Percentiles rank a stretch among this genome's conserved stretches.
Conservation (phyloP, 2,888 invertebrate genomes). For the Podabrus alpinus region DNA sequence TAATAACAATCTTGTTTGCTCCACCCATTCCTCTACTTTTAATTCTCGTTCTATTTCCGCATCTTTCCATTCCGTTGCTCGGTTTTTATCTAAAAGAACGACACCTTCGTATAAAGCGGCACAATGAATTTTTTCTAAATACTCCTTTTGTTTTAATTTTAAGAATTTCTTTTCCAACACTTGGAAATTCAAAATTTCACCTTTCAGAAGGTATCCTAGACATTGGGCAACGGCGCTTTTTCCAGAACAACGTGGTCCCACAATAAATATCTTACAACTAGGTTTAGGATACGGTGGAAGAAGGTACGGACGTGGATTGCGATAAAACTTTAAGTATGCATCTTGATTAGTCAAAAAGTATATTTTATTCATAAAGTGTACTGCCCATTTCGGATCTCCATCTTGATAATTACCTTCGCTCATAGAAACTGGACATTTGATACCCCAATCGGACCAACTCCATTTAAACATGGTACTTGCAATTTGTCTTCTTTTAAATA, state of each 20-base stretch:
- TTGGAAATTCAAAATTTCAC: constrained; percentile 55
- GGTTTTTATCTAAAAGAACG: constrained; percentile 35
- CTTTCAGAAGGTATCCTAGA: constrained; percentile 60
- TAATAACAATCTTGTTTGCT: constrained; percentile 28
- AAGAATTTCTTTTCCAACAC: constrained; percentile 40
- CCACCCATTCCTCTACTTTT: constrained; percentile 53
- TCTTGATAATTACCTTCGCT: constrained; percentile 57
- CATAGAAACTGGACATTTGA: constrained; percentile 67
- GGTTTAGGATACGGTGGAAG: constrained; percentile 62
- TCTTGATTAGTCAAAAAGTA: constrained; percentile 62
- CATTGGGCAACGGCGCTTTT: constrained; percentile 63
- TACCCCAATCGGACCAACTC: constrained; percentile 63
- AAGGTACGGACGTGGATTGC: constrained; percentile 67
- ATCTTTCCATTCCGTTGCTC: constrained; percentile 51
- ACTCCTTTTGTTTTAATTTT: constrained; percentile 38
- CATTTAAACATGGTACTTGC: constrained; percentile 52
- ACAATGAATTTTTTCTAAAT: constrained; percentile 35
- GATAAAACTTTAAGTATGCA: constrained; percentile 60
- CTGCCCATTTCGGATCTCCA: constrained; percentile 62
- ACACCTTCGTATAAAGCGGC: constrained; percentile 37
- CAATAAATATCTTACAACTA: constrained; percentile 63
- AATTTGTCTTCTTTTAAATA: constrained; percentile 42
- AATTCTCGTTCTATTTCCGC: constrained; percentile 52
- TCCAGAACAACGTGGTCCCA: constrained; percentile 65
- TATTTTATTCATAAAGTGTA: constrained; percentile 65